Evolutionary conservation across 2,797 vertebrate genomes (phyloP), one percentile per base, ranked within the genome.

Genomic region (Spea hammondii): DNA sequence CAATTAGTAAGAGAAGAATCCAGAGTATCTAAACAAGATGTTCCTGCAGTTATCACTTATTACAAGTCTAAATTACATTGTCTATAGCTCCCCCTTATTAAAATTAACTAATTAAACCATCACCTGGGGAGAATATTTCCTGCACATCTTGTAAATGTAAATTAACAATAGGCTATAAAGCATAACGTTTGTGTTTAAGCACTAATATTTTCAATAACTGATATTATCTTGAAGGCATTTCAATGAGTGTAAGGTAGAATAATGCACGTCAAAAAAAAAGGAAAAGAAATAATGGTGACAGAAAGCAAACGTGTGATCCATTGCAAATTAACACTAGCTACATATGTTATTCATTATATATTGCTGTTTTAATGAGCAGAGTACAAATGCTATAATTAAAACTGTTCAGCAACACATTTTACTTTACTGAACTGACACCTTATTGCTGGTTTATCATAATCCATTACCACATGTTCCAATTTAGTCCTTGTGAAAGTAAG

Each of bases 311-410:
- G 45, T 48, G 45, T 72, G 76, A 47, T 49, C 50, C 55, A 55
- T 8, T 72, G 50, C 62, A 78, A 65, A 78, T 79, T 74, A 74
- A 65, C 72, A 79, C 72, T 74, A 17, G 8, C 17, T 70, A 50
- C 70, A 79, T 50, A 75, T 57, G 66, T n/a, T 70, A 55, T 70
- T 53, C 32, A 70, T 74, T 51, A 54, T 74, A 74, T 57, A 57
- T 7, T 44, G 50, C 50, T 55, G 65, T 79, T 68, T 74, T 79
- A 74, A 75, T 72, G 57, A 79, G 47, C 54, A 8, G 49, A 13
- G 48, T 62, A 14, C 55, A 47, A 59, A 60, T 69, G 62, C 72
- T 74, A 69, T 70, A 74, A 79, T 79, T 74, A 79, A 79, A 79
- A 79, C 78, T 54, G 55, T 70, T 45, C 64, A 57, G 6, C 10